Conservation (phyloP, 2,113 vertebrate species). For the Bos javanicus region DNA sequence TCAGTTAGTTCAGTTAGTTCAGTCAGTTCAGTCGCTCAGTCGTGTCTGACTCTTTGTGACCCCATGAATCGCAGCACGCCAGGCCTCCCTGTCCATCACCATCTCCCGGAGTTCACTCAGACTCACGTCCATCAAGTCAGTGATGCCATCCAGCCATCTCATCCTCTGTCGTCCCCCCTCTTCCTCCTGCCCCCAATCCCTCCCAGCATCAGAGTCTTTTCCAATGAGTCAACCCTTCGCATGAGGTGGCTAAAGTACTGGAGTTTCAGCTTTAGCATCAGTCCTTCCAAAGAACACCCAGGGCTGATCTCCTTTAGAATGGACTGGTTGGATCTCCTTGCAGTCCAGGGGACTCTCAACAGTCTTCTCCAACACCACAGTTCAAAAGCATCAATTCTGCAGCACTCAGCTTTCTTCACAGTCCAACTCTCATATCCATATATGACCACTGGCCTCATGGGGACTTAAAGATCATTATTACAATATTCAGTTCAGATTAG, state of each 20-base stretch:
- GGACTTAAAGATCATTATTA: no score
- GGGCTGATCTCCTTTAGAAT: no score
- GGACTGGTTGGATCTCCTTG: no score
- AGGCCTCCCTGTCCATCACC: not conserved
- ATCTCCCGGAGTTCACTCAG: not conserved
- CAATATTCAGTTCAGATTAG: no score
- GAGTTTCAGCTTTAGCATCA: not conserved
- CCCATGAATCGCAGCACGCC: accelerated
- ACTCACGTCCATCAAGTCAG: accelerated
- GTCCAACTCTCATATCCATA: no score
- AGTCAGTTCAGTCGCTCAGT: not conserved
- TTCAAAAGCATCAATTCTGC: no score
- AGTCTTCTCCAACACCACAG: no score
- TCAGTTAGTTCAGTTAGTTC: no score
- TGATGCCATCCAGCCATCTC: not conserved
- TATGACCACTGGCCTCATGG: no score
- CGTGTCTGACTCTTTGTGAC: accelerated
- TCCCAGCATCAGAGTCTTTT: not conserved
- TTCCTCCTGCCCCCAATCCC: not conserved
- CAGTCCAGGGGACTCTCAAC: no score
- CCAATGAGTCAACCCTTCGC: not conserved
- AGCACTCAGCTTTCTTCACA: no score
- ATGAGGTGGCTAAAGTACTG: not conserved
- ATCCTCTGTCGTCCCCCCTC: not conserved
- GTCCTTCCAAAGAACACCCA: not conserved